A percentile compares a stretch with the other conserved stretches of the same genome.
These are phyloP conservation scores for Cirrhinus mrigala DNA, from an alignment of 2,797 vertebrate species.

Conservation along the genomic window DNA sequence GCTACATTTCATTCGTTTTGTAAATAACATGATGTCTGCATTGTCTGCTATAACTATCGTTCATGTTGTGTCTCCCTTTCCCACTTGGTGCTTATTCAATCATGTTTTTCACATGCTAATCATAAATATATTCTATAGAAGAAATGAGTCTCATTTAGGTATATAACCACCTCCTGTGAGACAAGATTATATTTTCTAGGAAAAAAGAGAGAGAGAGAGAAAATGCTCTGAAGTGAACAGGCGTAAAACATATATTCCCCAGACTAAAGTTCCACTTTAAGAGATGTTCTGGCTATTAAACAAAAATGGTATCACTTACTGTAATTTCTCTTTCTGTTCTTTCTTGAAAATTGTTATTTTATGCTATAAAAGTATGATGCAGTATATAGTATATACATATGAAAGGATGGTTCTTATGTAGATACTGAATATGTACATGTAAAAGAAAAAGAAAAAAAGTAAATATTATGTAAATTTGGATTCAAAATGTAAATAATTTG, in stretches of 20 bases:
- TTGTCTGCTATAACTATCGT: neutral
- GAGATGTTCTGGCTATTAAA: conserved; percentile 9
- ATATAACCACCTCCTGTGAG: neutral
- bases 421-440: neutral
- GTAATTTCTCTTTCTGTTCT: neutral
- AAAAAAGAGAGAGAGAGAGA: conserved; percentile 1
- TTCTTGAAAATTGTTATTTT: neutral
- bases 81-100: neutral
- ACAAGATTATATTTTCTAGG: neutral
- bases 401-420: neutral
- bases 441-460: neutral
- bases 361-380: neutral
- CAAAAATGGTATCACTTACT: conserved; percentile 2
- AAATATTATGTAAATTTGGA: neutral
- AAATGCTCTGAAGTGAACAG: conserved; percentile 4
- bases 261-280: conserved; percentile 8
- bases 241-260: conserved; percentile 6
- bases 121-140: conserved; percentile 18
- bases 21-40: conserved; percentile 6
- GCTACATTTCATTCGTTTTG: neutral
- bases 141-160: conserved; percentile 5
- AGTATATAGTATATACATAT: neutral
- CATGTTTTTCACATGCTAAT: conserved; percentile 2
- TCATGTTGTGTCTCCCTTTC: neutral
- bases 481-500: neutral